A percentile compares a stretch with the other conserved stretches of the same genome.
These are phyloP conservation scores for Venustaconcha ellipsiformis DNA, from an alignment of 1,140 invertebrate genomes.

Conservation along the genomic window DNA sequence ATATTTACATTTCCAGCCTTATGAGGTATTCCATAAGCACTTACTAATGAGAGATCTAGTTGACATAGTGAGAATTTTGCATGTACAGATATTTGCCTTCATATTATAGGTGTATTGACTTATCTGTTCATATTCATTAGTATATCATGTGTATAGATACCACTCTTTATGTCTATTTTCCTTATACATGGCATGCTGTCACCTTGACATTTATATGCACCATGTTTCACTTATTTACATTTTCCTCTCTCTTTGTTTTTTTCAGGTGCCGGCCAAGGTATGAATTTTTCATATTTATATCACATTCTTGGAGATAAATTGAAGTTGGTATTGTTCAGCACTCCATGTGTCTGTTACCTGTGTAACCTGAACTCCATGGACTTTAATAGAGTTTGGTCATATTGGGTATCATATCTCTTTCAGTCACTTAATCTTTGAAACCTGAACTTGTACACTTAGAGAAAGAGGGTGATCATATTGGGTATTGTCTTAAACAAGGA, in stretches of 20 bases:
- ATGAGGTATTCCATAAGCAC: too few species aligned
- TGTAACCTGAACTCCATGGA: neutral
- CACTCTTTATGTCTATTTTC: neutral
- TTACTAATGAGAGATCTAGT: too few species aligned
- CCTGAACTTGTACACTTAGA: too few species aligned
- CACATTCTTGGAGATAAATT: neutral
- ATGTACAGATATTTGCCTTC: neutral
- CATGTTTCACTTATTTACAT: neutral
- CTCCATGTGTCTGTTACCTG: neutral
- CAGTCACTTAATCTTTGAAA: too few species aligned
- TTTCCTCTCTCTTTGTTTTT: slow-evolving; percentile 35
- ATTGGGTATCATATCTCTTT: neutral
- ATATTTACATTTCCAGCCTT: too few species aligned
- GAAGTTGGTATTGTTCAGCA: too few species aligned
- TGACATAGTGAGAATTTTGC: neutral
- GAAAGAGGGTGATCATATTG: too few species aligned
- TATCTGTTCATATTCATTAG: neutral
- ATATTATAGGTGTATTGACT: neutral
- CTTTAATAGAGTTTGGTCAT: neutral
- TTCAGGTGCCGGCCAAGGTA: slow-evolving; percentile 78
- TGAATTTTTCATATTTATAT: neutral
- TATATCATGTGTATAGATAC: neutral
- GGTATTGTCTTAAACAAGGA: too few species aligned
- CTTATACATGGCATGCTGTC: slow-evolving; percentile 11
- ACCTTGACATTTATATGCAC: too few species aligned